These are phyloP conservation scores for Aphis gossypii DNA, from an alignment of 1,140 invertebrate species.

Conservation along the genomic window DNA sequence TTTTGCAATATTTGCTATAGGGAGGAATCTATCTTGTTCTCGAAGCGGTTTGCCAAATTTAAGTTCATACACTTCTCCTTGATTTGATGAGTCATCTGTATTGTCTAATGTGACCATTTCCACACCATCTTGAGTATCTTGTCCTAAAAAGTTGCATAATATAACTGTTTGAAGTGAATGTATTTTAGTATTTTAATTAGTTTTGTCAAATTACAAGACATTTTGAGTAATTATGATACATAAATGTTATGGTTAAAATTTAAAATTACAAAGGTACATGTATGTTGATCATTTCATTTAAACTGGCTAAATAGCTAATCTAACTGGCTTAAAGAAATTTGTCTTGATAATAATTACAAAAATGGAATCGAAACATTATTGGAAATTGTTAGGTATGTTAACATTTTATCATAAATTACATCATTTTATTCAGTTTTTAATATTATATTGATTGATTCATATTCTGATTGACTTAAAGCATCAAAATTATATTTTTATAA, in stretches of 20 bases:
- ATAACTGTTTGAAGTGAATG: not conserved
- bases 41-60: slow-evolving; percentile 70
- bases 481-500: too few species aligned
- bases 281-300: not conserved
- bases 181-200: too few species aligned
- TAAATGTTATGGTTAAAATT: too few species aligned
- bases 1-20: slow-evolving; percentile 98
- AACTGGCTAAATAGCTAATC: too few species aligned
- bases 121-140: slow-evolving; percentile 60
- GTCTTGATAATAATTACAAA: not conserved
- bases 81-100: slow-evolving; percentile 77
- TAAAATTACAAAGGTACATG: not conserved
- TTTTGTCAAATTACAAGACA: not conserved
- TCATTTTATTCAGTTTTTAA: not conserved
- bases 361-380: not conserved
- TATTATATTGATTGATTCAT: not conserved
- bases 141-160: not conserved
- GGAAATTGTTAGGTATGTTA: not conserved
- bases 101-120: slow-evolving; percentile 67
- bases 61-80: slow-evolving; percentile 63
- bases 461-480: too few species aligned
- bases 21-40: slow-evolving; percentile 94
- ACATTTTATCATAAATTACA: not conserved
- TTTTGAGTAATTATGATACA: too few species aligned
- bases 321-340: not conserved